These are phyloP conservation scores for Oryctes rhinoceros DNA, from an alignment of 1,140 invertebrate genomes.

Conservation along the genomic window DNA sequence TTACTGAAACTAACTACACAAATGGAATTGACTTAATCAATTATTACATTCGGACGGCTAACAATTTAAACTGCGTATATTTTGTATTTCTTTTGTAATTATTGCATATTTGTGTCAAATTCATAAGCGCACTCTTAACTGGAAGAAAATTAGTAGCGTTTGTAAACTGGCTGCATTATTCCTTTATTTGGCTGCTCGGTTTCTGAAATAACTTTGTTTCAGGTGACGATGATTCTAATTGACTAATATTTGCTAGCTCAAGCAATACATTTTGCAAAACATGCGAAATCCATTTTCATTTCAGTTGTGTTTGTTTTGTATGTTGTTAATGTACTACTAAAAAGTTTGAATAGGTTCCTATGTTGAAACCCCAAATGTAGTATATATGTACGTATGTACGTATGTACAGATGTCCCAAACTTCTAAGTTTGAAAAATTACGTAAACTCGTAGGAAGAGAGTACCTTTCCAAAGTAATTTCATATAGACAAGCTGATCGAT, in stretches of 20 bases:
- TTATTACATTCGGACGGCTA: background rate
- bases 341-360: background rate
- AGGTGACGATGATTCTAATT: background rate
- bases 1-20: background rate
- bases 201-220: background rate
- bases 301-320: background rate
- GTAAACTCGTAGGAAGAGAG: too few relatives aligned
- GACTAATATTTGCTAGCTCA: background rate
- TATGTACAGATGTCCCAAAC: too few relatives aligned
- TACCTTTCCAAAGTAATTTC: too few relatives aligned
- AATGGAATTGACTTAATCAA: background rate
- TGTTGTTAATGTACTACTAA: background rate
- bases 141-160: background rate
- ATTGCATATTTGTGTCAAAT: background rate
- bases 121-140: background rate
- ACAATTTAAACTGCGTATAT: background rate
- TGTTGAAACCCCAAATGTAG: background rate
- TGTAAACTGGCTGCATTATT: background rate
- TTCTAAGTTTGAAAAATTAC: too few relatives aligned
- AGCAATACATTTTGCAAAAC: background rate
- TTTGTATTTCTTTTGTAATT: background rate
- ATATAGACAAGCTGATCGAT: too few relatives aligned
- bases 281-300: conserved; percentile 6
- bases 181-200: background rate
- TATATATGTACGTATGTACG: too few relatives aligned